Percentiles rank a stretch among this genome's conserved stretches.
These are phyloP conservation scores for Hassar affinis DNA, from an alignment of 2,113 vertebrate species.

Conservation along the genomic window DNA sequence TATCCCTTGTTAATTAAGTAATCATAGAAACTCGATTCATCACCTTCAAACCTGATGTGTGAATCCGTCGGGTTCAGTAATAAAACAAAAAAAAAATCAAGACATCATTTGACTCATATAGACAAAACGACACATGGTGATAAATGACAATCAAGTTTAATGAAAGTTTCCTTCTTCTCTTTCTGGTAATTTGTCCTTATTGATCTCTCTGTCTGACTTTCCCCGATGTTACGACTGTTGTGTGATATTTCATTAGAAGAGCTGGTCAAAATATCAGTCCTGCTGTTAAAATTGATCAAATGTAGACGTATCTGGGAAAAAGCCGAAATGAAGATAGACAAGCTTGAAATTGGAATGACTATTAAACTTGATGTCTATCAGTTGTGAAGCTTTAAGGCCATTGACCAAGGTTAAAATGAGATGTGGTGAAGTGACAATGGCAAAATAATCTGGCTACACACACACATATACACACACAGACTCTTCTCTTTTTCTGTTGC, in stretches of 20 bases:
- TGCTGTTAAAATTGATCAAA: constrained; percentile 12
- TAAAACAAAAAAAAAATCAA: not conserved
- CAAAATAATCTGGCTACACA: too few relatives aligned
- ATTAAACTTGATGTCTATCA: constrained; percentile 8
- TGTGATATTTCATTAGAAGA: constrained; percentile 14
- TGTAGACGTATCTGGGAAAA: not conserved
- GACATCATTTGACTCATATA: constrained; percentile 10
- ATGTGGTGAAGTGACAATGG: constrained; percentile 55
- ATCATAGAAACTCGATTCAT: not conserved
- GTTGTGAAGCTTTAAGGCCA: constrained; percentile 49
- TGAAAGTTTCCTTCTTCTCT: constrained; percentile 24
- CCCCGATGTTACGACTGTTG: not conserved
- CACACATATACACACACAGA: constrained; percentile 14
- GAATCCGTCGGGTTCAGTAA: not conserved
- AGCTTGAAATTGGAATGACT: constrained; percentile 11
- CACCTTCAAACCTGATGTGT: not conserved
- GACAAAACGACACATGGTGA: constrained; percentile 37
- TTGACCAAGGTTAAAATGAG: constrained; percentile 66
- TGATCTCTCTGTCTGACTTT: constrained; percentile 31
- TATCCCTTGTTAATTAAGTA: constrained; percentile 1
- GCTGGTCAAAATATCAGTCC: constrained; percentile 2
- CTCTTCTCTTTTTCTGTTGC: constrained; percentile 56
- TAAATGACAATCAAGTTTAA: constrained; percentile 35
- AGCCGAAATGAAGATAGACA: constrained; percentile 4
- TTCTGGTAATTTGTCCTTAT: constrained; percentile 28